Percentiles rank a stretch among this genome's conserved stretches.
These are phyloP conservation scores for Dermatophagoides farinae DNA, from an alignment of 1,140 invertebrate species.

Conservation along the genomic window DNA sequence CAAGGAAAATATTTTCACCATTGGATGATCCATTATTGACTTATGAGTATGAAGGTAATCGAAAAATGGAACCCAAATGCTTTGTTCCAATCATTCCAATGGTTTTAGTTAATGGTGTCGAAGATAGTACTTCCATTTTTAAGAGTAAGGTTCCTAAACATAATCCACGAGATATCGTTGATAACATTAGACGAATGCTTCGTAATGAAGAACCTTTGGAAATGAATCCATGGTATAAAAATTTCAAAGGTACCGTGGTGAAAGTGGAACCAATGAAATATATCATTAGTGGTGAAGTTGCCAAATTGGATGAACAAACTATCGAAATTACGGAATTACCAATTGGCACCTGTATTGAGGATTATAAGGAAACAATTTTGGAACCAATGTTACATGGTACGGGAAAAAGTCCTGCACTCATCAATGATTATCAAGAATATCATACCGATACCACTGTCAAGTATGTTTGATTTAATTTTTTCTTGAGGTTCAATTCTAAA, in stretches of 20 bases:
- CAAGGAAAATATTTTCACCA: conserved; percentile 64
- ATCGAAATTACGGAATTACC: conserved; percentile 94
- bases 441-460: conserved; percentile 47
- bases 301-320: conserved; percentile 45
- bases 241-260: conserved; percentile 66
- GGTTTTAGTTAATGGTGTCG: conserved; percentile 87
- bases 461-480: neutral
- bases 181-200: conserved; percentile 62
- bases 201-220: conserved; percentile 49
- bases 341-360: conserved; percentile 78
- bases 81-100: conserved; percentile 93
- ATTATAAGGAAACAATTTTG: conserved; percentile 83
- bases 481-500: too few relatives aligned
- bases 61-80: conserved; percentile 71
- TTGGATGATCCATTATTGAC: conserved; percentile 71
- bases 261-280: conserved; percentile 50
- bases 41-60: conserved; percentile 82
- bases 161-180: conserved; percentile 75
- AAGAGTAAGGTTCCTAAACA: conserved; percentile 93
- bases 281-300: conserved; percentile 60
- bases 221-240: conserved; percentile 82
- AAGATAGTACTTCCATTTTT: conserved; percentile 98
- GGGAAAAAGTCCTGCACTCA: conserved; percentile 52
- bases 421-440: conserved; percentile 74
- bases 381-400: conserved; percentile 58